phyloP scores from a whole-genome alignment of 2,888 invertebrate species.

The Ernsta delagoae region DNA sequence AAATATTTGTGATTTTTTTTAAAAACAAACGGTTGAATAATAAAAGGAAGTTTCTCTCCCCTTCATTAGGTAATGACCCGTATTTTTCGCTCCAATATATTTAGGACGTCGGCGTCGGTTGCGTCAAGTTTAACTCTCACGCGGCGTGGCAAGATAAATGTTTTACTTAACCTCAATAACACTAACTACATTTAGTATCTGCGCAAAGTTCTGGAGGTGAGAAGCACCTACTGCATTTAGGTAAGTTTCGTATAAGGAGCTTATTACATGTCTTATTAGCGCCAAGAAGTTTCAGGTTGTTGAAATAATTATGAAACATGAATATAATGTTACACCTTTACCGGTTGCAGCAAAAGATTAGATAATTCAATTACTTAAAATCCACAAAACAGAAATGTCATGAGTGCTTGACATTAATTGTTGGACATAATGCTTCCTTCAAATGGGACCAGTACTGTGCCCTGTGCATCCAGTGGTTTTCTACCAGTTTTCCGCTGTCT shows the following conservation, averaged over 20 bases:
- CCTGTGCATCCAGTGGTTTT: too few species aligned
- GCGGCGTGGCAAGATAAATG: slow-evolving; percentile 55
- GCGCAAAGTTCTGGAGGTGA: slow-evolving; percentile 42
- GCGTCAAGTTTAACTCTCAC: slow-evolving; percentile 6
- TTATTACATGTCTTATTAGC: not conserved
- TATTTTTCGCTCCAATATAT: slow-evolving; percentile 20
- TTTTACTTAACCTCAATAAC: slow-evolving; percentile 43
- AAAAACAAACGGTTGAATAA: not conserved
- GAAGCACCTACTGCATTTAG: not conserved
- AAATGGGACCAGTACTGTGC: too few species aligned
- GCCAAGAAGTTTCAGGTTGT: not conserved
- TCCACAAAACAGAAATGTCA: too few species aligned
- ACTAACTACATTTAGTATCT: slow-evolving; percentile 41
- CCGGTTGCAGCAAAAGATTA: too few species aligned
- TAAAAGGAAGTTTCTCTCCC: not conserved
- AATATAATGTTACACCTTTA: too few species aligned
- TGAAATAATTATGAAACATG: not conserved
- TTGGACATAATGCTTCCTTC: too few species aligned
- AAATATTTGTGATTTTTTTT: too few species aligned
- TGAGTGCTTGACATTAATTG: too few species aligned
- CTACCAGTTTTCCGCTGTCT: too few species aligned
- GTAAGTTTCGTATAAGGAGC: not conserved
- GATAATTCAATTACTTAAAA: too few species aligned
- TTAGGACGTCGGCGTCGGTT: not conserved
- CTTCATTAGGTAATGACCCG: slow-evolving; percentile 6